Percentiles rank a stretch among this genome's conserved stretches.
Evolutionary conservation across 2,797 vertebrate species (phyloP).

Genomic region (Mionectes olivaceus): DNA sequence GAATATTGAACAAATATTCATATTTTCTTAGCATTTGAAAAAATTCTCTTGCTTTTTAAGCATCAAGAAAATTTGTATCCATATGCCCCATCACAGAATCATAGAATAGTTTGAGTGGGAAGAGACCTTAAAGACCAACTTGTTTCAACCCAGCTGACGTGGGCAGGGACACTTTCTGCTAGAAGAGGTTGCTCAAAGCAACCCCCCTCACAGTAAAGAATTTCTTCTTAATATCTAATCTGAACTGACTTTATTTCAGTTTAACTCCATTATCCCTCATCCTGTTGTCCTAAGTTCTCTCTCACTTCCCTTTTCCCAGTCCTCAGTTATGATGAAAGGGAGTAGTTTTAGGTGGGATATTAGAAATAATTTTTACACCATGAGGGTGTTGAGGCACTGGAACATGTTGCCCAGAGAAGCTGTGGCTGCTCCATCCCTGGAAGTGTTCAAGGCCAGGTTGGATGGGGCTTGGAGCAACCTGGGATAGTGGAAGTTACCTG

Average conservation of each 20-base stretch:
- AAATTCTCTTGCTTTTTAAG: neutral
- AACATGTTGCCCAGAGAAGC: neutral
- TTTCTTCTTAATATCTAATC: too few species aligned
- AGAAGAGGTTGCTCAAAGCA: too few species aligned
- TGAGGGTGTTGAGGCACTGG: neutral
- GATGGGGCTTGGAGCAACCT: too few species aligned
- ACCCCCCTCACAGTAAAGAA: too few species aligned
- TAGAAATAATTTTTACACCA: neutral
- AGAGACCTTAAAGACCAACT: neutral
- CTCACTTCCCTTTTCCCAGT: too few species aligned
- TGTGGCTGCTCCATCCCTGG: neutral
- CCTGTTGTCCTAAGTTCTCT: too few species aligned
- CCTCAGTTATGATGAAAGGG: too few species aligned
- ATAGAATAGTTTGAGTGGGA: neutral
- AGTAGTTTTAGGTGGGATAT: neutral
- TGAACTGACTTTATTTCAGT: too few species aligned
- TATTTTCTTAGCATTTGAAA: neutral
- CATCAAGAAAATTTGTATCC: neutral
- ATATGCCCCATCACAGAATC: neutral
- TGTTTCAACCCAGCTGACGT: fast-evolving
- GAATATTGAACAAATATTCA: neutral
- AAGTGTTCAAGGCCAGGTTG: neutral
- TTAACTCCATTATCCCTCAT: too few species aligned
- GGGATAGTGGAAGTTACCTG: neutral
- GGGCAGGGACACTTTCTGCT: neutral